Percentiles rank a stretch among this genome's conserved stretches.
Conservation (phyloP, 2,888 invertebrate genomes). For the Elysia crispata region DNA sequence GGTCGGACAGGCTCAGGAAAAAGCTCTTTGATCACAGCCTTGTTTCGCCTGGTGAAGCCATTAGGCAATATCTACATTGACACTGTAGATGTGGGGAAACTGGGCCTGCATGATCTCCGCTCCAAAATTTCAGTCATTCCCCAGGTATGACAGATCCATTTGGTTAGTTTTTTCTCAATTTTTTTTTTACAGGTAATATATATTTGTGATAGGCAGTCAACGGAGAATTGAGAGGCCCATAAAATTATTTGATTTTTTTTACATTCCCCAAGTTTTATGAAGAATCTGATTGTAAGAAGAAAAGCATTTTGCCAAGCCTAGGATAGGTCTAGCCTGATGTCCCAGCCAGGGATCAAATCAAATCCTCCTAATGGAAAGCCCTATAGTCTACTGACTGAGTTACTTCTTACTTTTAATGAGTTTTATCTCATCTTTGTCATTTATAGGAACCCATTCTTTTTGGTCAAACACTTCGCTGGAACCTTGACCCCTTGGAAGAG, state of each 20-base stretch:
- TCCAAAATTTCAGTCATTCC: constrained; percentile 93
- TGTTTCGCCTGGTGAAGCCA: constrained; percentile 88
- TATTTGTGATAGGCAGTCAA: not conserved
- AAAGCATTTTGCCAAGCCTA: no score
- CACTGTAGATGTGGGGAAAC: constrained; percentile 79
- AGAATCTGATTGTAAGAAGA: no score
- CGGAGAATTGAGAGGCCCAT: not conserved
- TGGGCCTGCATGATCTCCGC: constrained; percentile 88
- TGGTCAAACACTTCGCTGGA: constrained; percentile 66
- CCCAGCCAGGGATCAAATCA: not conserved
- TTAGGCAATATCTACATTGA: constrained; percentile 90
- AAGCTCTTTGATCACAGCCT: constrained; percentile 84
- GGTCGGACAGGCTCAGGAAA: constrained; percentile 78
- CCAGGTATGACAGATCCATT: constrained; percentile 79
- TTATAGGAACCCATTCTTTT: constrained; percentile 66
- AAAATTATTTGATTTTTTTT: not conserved
- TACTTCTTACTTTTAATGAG: no score
- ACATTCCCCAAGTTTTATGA: not conserved
- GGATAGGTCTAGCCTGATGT: no score
- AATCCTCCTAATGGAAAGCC: not conserved
- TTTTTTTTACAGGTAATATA: no score
- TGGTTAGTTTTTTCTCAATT: no score
- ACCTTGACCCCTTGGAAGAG: constrained; percentile 69
- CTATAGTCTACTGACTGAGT: not conserved
- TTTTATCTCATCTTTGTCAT: constrained; percentile 48